Conservation (phyloP, 2,113 vertebrate species). For the Stegastes partitus region DNA sequence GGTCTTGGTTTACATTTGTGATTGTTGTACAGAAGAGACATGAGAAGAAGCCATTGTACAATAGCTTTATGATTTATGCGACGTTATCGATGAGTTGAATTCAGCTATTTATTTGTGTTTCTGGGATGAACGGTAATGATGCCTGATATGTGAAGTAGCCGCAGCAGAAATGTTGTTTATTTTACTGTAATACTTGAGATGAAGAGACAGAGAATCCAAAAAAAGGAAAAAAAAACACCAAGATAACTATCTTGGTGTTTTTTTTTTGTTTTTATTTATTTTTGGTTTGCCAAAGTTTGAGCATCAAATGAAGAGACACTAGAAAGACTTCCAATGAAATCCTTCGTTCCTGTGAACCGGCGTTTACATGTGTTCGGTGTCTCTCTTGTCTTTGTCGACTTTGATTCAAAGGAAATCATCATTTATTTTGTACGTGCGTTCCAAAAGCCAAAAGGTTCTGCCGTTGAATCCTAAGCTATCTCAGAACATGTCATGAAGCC, state of each 20-base stretch:
- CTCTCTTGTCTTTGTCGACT: conserved; percentile 26
- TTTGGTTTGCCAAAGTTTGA: conserved; percentile 69
- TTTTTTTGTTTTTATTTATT: conserved; percentile 66
- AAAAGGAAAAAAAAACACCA: no score
- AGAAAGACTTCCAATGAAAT: conserved; percentile 7
- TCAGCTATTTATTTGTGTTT: conserved; percentile 71
- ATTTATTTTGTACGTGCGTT: conserved; percentile 14
- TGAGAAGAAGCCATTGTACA: conserved; percentile 60
- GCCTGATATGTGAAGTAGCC: conserved; percentile 56
- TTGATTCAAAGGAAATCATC: conserved; percentile 14
- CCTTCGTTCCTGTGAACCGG: conserved; percentile 10
- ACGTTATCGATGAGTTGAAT: conserved; percentile 47
- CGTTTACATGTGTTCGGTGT: conserved; percentile 28
- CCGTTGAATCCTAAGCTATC: background rate
- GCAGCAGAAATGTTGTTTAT: conserved; percentile 33
- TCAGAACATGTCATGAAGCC: conserved; percentile 69
- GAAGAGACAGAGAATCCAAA: conserved; percentile 27
- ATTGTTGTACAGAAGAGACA: conserved; percentile 33
- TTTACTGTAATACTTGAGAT: conserved; percentile 55
- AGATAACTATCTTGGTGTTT: no score
- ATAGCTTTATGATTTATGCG: conserved; percentile 50
- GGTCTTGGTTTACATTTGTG: conserved; percentile 68
- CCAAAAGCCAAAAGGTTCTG: background rate
- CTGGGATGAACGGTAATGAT: conserved; percentile 33
- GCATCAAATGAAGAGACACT: conserved; percentile 22